Conservation (phyloP, 2,113 vertebrate genomes). For the Corythaeola cristata region DNA sequence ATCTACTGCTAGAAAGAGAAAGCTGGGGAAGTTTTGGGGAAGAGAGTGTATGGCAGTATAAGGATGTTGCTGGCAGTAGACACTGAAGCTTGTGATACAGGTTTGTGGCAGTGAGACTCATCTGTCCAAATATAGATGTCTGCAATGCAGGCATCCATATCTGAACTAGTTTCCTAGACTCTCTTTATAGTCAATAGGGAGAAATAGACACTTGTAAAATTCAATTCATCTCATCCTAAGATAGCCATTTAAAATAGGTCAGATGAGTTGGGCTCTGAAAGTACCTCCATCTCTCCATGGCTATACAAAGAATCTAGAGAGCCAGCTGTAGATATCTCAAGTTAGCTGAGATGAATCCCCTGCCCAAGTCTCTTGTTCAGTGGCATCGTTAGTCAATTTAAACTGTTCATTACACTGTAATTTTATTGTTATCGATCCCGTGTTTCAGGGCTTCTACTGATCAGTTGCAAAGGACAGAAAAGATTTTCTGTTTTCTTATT, state of each 20-base stretch:
- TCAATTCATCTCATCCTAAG: not conserved
- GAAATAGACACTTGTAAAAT: conserved; percentile 5
- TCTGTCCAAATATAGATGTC: conserved; percentile 68
- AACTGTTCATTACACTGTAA: not conserved
- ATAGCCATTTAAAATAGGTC: not conserved
- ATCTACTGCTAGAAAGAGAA: not conserved
- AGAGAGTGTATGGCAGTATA: not conserved
- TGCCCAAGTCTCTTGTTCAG: not conserved
- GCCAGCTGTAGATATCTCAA: not conserved
- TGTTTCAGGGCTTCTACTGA: not conserved
- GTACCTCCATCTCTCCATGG: not conserved
- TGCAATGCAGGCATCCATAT: conserved; percentile 52
- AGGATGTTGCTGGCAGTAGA: conserved; percentile 15
- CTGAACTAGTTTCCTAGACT: conserved; percentile 32
- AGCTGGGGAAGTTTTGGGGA: not conserved
- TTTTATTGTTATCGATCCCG: not conserved
- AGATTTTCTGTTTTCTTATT: not conserved
- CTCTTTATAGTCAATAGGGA: conserved; percentile 11
- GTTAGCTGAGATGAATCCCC: not conserved
- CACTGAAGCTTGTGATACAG: not conserved
- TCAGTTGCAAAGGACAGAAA: not conserved
- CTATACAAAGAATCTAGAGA: not conserved
- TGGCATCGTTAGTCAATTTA: not conserved
- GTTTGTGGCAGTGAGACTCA: conserved; percentile 30
- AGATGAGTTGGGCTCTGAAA: not conserved